These are phyloP conservation scores for Pseudomyrmex pallidus DNA, from an alignment of 1,140 invertebrate species.

Conservation along the genomic window DNA sequence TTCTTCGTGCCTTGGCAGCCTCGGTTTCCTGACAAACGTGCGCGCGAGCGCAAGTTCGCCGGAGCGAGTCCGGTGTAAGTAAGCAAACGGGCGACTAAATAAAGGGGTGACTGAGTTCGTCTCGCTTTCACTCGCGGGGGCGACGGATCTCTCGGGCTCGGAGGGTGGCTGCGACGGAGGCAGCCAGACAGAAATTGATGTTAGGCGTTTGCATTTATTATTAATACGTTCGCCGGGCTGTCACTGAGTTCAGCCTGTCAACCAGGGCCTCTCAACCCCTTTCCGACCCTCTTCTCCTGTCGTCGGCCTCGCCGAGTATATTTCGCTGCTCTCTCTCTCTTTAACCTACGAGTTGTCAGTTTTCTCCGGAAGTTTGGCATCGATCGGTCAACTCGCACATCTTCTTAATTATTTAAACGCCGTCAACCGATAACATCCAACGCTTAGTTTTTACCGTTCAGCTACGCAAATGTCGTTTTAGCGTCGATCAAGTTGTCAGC, in stretches of 20 bases:
- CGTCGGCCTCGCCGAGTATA: conserved; percentile 43
- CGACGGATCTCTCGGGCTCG: conserved; percentile 14
- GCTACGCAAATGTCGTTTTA: conserved; percentile 40
- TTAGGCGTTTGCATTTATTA: conserved; percentile 84
- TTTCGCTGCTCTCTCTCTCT: conserved; percentile 38
- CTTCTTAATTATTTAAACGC: conserved; percentile 75
- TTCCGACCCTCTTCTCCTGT: conserved; percentile 72
- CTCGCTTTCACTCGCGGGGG: conserved; percentile 48
- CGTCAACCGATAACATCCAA: conserved; percentile 39
- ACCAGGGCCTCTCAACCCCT: conserved; percentile 64
- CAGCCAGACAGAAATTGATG: conserved; percentile 80
- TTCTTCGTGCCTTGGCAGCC: conserved; percentile 51
- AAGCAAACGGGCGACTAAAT: conserved; percentile 72
- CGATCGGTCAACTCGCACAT: conserved; percentile 56
- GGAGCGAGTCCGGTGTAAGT: conserved; percentile 61
- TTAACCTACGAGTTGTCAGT: conserved; percentile 63
- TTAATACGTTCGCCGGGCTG: conserved; percentile 82
- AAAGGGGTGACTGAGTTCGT: conserved; percentile 64
- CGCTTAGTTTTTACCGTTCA: conserved; percentile 7
- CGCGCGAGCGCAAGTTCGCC: conserved; percentile 42
- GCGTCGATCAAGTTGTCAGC: conserved; percentile 42
- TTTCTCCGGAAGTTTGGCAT: conserved; percentile 32
- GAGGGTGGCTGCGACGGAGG: conserved; percentile 51
- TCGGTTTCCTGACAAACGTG: conserved; percentile 61
- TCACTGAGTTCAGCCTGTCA: conserved; percentile 79